A percentile compares a stretch with the other conserved stretches of the same genome.
These are phyloP conservation scores for Nasonovia ribisnigri DNA, from an alignment of 2,888 invertebrate genomes.

Conservation along the genomic window DNA sequence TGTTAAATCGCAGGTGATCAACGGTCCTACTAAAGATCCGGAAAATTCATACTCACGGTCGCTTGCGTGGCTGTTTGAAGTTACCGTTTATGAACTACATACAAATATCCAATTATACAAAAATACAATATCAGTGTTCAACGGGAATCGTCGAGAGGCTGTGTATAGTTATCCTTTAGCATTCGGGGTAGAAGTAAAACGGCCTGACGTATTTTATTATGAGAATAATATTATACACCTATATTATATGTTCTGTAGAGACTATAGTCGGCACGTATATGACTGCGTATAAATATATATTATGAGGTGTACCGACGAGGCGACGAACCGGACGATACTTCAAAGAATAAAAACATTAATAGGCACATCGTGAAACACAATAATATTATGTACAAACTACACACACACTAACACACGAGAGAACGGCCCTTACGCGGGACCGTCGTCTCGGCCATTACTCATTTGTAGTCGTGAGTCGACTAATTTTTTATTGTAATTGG, in stretches of 20 bases:
- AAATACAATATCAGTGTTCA: not conserved
- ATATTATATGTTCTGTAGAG: not conserved
- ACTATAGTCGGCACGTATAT: not conserved
- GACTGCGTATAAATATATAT: not conserved
- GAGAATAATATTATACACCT: not conserved
- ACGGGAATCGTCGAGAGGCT: not conserved
- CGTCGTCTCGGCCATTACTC: slow-evolving; percentile 10
- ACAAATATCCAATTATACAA: not conserved
- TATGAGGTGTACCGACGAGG: not conserved
- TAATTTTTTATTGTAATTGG: slow-evolving; percentile 58
- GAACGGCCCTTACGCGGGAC: slow-evolving; percentile 9
- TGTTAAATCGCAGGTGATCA: not conserved
- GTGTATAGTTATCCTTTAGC: not conserved
- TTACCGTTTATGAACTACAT: not conserved
- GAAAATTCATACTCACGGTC: not conserved
- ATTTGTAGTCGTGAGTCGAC: slow-evolving; percentile 62
- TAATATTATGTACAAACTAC: not conserved
- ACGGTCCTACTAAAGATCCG: not conserved
- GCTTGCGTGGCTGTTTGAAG: not conserved
- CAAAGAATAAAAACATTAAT: slow-evolving; percentile 45
- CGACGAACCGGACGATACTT: slow-evolving; percentile 31
- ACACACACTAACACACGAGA: not conserved
- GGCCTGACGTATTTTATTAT: not conserved
- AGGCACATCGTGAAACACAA: slow-evolving; percentile 4
- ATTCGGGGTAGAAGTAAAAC: not conserved